phyloP scores from a whole-genome alignment of 1,140 invertebrate genomes.

The Drosophila jambulina region DNA sequence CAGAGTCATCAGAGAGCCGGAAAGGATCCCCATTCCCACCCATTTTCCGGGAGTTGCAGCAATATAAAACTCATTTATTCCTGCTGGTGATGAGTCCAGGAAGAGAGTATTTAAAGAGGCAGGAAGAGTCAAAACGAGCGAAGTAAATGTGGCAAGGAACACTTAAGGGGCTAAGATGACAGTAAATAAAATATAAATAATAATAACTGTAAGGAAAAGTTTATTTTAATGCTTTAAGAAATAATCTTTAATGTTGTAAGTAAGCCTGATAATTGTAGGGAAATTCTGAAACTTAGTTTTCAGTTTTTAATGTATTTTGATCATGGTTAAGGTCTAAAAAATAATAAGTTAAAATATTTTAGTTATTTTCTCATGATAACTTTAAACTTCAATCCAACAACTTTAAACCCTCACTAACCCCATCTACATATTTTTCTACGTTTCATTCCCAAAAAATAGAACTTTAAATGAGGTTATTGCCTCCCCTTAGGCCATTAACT shows the following conservation, averaged over 20 bases:
- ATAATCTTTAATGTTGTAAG: not conserved
- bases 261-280: not conserved
- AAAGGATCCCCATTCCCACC: not conserved
- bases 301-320: not conserved
- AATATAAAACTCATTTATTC: constrained; percentile 9
- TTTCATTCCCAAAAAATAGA: not conserved
- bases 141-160: not conserved
- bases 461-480: constrained; percentile 7
- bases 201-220: not conserved
- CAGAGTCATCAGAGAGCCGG: constrained; percentile 9
- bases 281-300: not conserved
- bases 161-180: not conserved
- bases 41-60: not conserved
- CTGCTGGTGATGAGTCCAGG: constrained; percentile 4
- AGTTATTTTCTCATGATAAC: not conserved
- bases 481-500: constrained; percentile 6
- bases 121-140: not conserved
- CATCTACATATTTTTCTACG: not conserved
- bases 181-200: constrained; percentile 3
- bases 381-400: too few species aligned
- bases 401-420: not conserved
- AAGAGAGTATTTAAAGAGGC: constrained; percentile 5
- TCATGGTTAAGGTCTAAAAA: too few species aligned
- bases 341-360: too few species aligned
- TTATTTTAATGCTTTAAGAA: not conserved